A percentile compares a stretch with the other conserved stretches of the same genome.
Conservation (phyloP, 2,888 invertebrate species). For the Yponomeuta plumbellus region DNA sequence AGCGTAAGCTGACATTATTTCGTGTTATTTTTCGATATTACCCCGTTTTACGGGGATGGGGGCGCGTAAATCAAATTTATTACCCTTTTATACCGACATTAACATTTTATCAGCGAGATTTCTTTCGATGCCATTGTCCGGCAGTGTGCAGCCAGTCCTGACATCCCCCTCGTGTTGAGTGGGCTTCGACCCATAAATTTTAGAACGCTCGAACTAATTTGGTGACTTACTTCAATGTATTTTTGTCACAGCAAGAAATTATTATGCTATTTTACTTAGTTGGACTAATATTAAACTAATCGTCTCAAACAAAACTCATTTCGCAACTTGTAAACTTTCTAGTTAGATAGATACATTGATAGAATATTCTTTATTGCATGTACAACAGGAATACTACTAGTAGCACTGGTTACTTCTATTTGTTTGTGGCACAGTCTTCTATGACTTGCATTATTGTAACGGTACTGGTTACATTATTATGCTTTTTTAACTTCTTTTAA, state of each 20-base stretch:
- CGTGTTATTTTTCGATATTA: slow-evolving; percentile 73
- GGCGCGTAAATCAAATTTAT: slow-evolving; percentile 74
- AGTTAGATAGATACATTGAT: too few species aligned
- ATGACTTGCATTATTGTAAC: neutral
- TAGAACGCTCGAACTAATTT: neutral
- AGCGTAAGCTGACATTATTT: slow-evolving; percentile 69
- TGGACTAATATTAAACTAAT: neutral
- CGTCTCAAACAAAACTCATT: neutral
- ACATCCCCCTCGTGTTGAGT: slow-evolving; percentile 46
- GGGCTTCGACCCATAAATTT: slow-evolving; percentile 24
- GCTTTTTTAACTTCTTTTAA: neutral
- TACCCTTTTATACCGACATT: slow-evolving; percentile 73
- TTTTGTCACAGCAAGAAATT: neutral
- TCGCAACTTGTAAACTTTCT: neutral
- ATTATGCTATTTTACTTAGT: slow-evolving; percentile 2
- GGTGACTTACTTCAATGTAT: slow-evolving; percentile 26
- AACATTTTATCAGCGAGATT: slow-evolving; percentile 73
- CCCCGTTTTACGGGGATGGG: slow-evolving; percentile 64
- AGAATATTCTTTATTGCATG: too few species aligned
- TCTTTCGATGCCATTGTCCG: slow-evolving; percentile 66
- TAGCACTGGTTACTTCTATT: too few species aligned
- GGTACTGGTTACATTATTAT: neutral
- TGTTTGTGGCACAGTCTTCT: neutral
- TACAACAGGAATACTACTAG: too few species aligned
- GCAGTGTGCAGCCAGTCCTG: slow-evolving; percentile 35